These are phyloP conservation scores for Lepus oiostolus DNA, from an alignment of 2,797 vertebrate species.

Conservation along the genomic window DNA sequence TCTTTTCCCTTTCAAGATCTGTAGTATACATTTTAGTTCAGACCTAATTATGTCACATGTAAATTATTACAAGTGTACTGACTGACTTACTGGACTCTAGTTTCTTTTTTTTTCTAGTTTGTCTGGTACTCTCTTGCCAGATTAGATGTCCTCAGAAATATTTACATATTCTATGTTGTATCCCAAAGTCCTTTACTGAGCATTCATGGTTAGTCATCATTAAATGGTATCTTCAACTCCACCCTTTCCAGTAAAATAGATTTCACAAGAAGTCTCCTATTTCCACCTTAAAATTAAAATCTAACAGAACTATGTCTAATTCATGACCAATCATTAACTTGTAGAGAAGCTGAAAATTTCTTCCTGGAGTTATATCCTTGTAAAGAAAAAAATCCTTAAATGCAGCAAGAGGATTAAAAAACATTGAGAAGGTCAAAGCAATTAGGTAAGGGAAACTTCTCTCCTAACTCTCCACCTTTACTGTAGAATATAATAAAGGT, in stretches of 20 bases:
- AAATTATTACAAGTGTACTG: neutral
- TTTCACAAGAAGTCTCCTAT: neutral
- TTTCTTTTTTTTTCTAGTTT: neutral
- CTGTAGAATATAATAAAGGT: neutral
- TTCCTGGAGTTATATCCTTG: neutral
- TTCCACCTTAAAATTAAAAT: constrained; percentile 30
- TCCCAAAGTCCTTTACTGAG: neutral
- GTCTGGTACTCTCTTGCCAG: neutral
- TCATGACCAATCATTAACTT: neutral
- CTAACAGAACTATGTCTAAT: neutral
- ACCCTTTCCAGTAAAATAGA: neutral
- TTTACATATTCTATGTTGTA: neutral
- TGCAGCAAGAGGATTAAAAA: neutral
- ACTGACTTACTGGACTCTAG: neutral
- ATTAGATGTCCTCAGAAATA: neutral
- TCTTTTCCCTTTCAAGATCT: neutral
- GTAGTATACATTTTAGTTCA: neutral
- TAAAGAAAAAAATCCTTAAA: neutral
- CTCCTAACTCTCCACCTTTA: neutral
- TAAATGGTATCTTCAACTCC: neutral
- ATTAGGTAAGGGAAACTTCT: neutral
- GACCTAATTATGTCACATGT: neutral
- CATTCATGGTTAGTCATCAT: neutral
- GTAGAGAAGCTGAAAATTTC: neutral
- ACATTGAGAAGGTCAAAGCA: neutral